Base-by-base conservation (phyloP, 35 echinoderm and acorn worm species). In the Ophiothrix spiculata region DNA sequence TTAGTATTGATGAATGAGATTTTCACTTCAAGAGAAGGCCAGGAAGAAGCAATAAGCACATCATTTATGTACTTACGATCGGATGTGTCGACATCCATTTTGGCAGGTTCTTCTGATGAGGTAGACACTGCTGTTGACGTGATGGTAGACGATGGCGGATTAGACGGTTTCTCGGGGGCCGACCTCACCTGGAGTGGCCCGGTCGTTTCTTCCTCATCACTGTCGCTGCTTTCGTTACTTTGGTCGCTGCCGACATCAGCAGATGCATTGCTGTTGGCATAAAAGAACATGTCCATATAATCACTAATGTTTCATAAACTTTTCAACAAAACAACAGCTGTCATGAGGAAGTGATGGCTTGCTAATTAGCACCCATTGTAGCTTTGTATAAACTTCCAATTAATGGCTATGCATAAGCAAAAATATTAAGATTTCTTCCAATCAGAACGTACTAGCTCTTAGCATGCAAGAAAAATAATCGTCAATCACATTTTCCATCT, bases 71-170 rank as follows among this genome's bases (percentile, higher is more conserved):
- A 86, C 94, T 93, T 81, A 97, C 94, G 82, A 32, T 93, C 90
- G 75, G 84, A 86, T 19, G 93, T 88, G 41, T 99, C 96, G 0
- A 99, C 92, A 84, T 99, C 96, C 96, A 99, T 99, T 79, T 87
- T 91, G 3, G 79, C 85, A 29, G 91, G 92, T 35, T 94, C 96
- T 11, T 42, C 16, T 28, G 16, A 64, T 78, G 38, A 77, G 87
- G 63, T 38, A 69, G 60, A 69, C 60, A 69, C 60, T 25, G 60
- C 60, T n/a, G 60, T 25, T 69, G 60, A 69, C 29, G 60, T 25
- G 3, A 69, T 69, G 6, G 60, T 4, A 25, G 60, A 1, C 17
- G 60, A 10, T n/a, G 42, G 42, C 17, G 60, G 10, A n/a, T 69
- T 69, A 49, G 42, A 49, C 16, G 60, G 60, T 25, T 69, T 69